phyloP scores from a whole-genome alignment of 1,140 invertebrate species.

The Drosophila kohkoa region DNA sequence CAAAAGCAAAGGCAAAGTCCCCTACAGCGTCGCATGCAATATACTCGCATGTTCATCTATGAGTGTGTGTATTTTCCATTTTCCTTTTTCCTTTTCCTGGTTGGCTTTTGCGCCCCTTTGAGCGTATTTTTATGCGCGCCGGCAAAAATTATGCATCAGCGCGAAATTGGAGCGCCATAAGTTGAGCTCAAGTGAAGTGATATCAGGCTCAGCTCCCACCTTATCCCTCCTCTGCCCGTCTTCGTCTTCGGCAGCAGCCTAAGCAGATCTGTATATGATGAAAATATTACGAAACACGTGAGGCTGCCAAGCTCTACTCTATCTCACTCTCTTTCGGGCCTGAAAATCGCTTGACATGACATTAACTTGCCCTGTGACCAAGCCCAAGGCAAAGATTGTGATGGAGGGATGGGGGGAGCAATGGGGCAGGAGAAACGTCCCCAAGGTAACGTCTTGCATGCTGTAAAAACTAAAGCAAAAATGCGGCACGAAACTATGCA shows the following conservation, averaged over 20 bases:
- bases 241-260: conserved; percentile 9
- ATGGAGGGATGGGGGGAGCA: neutral
- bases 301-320: conserved; percentile 1
- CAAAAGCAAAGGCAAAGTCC: conserved; percentile 44
- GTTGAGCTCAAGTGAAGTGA: conserved; percentile 76
- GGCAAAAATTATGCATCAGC: conserved; percentile 81
- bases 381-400: neutral
- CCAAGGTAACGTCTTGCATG: conserved; percentile 65
- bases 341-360: conserved; percentile 56
- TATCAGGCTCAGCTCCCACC: conserved; percentile 24
- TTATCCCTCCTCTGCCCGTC: neutral
- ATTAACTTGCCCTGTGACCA: conserved; percentile 70
- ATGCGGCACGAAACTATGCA: conserved; percentile 74
- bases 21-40: conserved; percentile 31
- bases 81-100: conserved; percentile 50
- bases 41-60: conserved; percentile 18
- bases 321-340: neutral
- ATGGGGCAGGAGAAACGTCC: conserved; percentile 24
- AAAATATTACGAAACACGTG: conserved; percentile 70
- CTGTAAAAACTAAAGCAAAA: conserved; percentile 59
- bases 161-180: conserved; percentile 82
- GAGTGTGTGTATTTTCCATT: conserved; percentile 29
- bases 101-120: conserved; percentile 74
- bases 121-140: conserved; percentile 78
- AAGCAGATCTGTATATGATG: conserved; percentile 66